These are phyloP conservation scores for Caenorhabditis briggsae DNA, from an alignment of 1,140 invertebrate species.

Conservation along the genomic window DNA sequence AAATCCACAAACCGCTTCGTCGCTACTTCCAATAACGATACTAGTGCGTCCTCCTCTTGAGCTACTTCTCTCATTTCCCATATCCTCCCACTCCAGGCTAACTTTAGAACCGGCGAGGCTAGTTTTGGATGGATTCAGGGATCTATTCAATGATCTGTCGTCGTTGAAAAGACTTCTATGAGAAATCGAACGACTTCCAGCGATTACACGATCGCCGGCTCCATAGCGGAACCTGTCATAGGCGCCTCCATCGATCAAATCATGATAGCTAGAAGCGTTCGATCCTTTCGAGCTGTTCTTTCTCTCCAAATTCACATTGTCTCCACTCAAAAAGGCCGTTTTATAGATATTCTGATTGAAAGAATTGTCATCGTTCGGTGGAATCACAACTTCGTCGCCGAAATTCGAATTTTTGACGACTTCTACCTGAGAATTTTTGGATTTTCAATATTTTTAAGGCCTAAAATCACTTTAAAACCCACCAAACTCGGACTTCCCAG, in stretches of 20 bases:
- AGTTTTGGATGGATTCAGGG: neutral
- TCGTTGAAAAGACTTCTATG: constrained; percentile 24
- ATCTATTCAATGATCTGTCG: neutral
- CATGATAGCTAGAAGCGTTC: constrained; percentile 17
- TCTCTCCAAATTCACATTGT: neutral
- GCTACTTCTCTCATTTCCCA: neutral
- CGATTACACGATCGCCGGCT: constrained; percentile 6
- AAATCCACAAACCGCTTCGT: neutral
- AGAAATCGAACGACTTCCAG: constrained; percentile 36
- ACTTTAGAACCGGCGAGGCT: neutral
- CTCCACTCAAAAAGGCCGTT: neutral
- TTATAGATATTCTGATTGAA: neutral
- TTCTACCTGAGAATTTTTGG: too few relatives aligned
- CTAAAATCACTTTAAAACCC: neutral
- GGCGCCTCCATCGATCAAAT: constrained; percentile 18
- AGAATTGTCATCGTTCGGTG: neutral
- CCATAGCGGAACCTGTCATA: neutral
- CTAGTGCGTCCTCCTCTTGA: neutral
- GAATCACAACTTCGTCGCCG: neutral
- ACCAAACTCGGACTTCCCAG: constrained; percentile 29
- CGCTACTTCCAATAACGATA: neutral
- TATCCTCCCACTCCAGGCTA: neutral
- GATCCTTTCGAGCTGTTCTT: neutral
- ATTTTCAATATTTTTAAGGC: too few relatives aligned
- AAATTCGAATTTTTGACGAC: neutral